These are phyloP conservation scores for Prostheceraeus crozeri DNA, from an alignment of 2,888 invertebrate genomes.

Conservation along the genomic window DNA sequence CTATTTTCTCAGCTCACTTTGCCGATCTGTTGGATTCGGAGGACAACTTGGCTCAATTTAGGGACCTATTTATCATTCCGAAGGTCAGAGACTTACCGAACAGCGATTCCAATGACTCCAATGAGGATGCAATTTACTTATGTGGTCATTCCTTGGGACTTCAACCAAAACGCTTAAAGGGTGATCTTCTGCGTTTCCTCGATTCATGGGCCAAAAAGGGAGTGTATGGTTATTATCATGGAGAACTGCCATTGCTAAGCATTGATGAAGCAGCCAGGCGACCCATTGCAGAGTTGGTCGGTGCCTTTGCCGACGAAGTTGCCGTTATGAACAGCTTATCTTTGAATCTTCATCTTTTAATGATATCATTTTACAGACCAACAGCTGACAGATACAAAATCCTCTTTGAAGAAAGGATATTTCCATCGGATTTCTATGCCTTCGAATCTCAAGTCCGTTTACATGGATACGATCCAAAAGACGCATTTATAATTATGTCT, in stretches of 20 bases:
- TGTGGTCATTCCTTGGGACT: conserved; percentile 62
- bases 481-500: conserved; percentile 57
- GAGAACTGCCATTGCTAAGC: conserved; percentile 57
- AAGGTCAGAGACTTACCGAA: conserved; percentile 2
- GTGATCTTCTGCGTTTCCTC: conserved; percentile 56
- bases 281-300: conserved; percentile 56
- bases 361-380: conserved; percentile 61
- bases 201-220: conserved; percentile 59
- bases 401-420: conserved; percentile 60
- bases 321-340: conserved; percentile 61
- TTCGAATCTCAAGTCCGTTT: conserved; percentile 60
- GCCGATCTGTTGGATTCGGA: not conserved
- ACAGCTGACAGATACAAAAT: conserved; percentile 59
- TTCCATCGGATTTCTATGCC: conserved; percentile 62
- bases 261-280: conserved; percentile 56
- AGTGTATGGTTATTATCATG: conserved; percentile 54
- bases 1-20: no score
- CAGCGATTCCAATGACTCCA: no score
- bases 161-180: conserved; percentile 58
- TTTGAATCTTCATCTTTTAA: conserved; percentile 61
- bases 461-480: conserved; percentile 58
- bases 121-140: conserved; percentile 60
- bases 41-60: not conserved
- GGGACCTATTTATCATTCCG: not conserved
- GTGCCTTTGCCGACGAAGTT: conserved; percentile 58